A percentile compares a stretch with the other conserved stretches of the same genome.
These are phyloP conservation scores for Bambusicola thoracicus DNA, from an alignment of 2,113 vertebrate species.

Conservation along the genomic window DNA sequence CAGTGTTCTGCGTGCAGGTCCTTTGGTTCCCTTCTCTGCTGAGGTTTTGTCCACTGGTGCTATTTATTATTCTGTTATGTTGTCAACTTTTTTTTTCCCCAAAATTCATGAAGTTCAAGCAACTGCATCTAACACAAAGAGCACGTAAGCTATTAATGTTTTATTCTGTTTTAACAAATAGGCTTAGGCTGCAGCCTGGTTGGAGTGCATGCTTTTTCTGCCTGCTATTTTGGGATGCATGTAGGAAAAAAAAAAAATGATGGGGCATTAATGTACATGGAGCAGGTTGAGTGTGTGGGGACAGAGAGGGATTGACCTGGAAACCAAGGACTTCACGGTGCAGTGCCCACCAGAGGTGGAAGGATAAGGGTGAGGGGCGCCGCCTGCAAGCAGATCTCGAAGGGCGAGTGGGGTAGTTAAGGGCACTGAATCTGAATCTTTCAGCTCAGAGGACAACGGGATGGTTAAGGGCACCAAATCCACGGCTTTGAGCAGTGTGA, in stretches of 20 bases:
- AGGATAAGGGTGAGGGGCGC: not conserved
- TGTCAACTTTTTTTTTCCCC: slow-evolving; percentile 41
- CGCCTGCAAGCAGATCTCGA: accelerated
- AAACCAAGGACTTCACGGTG: not conserved
- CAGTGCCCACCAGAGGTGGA: not conserved
- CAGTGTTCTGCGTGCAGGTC: not conserved
- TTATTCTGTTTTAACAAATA: slow-evolving; percentile 14
- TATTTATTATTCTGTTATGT: slow-evolving; percentile 31
- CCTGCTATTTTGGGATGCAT: not conserved
- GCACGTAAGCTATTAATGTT: slow-evolving; percentile 33
- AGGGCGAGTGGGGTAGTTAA: accelerated
- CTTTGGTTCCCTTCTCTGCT: not conserved
- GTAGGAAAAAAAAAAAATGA: not conserved
- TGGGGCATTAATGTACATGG: not conserved
- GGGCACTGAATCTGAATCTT: not conserved
- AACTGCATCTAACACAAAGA: slow-evolving; percentile 40
- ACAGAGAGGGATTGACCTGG: not conserved
- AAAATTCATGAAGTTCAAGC: slow-evolving; percentile 49
- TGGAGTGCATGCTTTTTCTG: not conserved
- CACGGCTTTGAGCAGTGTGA: not conserved
- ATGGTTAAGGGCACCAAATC: not conserved
- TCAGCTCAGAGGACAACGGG: accelerated
- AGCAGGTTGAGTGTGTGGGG: not conserved
- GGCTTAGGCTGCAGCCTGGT: not conserved
- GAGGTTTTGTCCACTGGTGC: not conserved